phyloP scores from a whole-genome alignment of 2,888 invertebrate genomes.

The Petrolisthes manimaculis region DNA sequence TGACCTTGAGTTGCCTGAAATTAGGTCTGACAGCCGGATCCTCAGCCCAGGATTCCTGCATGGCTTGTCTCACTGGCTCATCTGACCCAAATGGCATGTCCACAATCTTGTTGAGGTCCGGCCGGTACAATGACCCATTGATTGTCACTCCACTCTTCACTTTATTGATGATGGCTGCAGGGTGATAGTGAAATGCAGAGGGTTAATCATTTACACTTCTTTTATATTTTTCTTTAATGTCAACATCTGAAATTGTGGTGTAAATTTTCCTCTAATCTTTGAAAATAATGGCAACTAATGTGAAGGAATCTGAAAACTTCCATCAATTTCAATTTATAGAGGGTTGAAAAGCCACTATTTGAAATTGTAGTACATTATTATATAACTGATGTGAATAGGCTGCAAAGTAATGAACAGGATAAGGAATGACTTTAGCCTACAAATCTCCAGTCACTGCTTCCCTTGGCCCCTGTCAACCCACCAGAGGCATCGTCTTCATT shows the following conservation, averaged over 20 bases:
- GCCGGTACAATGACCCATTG: slow-evolving; percentile 50
- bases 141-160: slow-evolving; percentile 31
- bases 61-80: slow-evolving; percentile 66
- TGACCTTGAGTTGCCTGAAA: slow-evolving; percentile 80
- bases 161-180: slow-evolving; percentile 42
- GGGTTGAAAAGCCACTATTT: too few species aligned
- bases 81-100: slow-evolving; percentile 61
- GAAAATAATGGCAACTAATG: too few species aligned
- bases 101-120: slow-evolving; percentile 50
- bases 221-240: too few species aligned
- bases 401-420: neutral
- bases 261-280: too few species aligned
- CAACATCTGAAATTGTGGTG: too few species aligned
- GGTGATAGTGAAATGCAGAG: neutral
- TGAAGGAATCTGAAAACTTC: too few species aligned
- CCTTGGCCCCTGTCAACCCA: slow-evolving; percentile 1
- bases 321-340: too few species aligned
- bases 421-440: neutral
- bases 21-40: slow-evolving; percentile 84
- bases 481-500: slow-evolving; percentile 39
- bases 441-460: neutral
- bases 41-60: slow-evolving; percentile 86
- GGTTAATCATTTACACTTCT: neutral
- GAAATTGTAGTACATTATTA: too few species aligned
- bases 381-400: neutral